Percentiles rank a stretch among this genome's conserved stretches.
phyloP scores from a whole-genome alignment of 2,797 vertebrate genomes.

The Bryconaethiops microstoma region DNA sequence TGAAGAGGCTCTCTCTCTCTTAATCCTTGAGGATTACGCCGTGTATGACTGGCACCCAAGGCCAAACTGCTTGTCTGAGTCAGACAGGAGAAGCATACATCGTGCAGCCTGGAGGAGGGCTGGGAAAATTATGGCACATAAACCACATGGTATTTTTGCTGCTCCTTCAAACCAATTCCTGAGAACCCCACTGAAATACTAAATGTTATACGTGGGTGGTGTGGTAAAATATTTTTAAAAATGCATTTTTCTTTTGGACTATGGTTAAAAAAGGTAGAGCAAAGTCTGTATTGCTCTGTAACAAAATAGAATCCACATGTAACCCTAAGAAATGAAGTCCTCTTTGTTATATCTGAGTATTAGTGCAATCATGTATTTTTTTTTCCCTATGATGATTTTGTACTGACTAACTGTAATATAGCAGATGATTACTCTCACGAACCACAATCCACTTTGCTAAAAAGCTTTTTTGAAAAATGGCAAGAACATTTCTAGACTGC shows the following conservation, averaged over 20 bases:
- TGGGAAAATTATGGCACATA: slow-evolving; percentile 26
- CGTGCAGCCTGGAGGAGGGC: slow-evolving; percentile 16
- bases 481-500: too few species aligned
- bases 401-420: not conserved
- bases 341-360: not conserved
- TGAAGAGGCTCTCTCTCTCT: slow-evolving; percentile 55
- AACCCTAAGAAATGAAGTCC: not conserved
- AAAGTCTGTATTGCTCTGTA: not conserved
- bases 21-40: slow-evolving; percentile 55
- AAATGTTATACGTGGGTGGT: slow-evolving; percentile 22
- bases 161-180: slow-evolving; percentile 34
- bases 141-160: slow-evolving; percentile 25
- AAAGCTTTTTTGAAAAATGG: not conserved
- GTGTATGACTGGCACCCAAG: slow-evolving; percentile 56
- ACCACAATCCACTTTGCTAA: not conserved
- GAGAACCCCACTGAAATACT: slow-evolving; percentile 23
- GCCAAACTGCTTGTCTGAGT: slow-evolving; percentile 57
- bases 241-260: not conserved
- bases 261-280: not conserved
- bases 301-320: not conserved
- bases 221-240: not conserved
- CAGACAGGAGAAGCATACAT: slow-evolving; percentile 43
- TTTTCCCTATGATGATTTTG: not conserved
- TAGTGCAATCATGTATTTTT: not conserved
- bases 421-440: not conserved